Evolutionary conservation across 1,140 invertebrate species (phyloP).

Genomic region (Eulimnadia texana): DNA sequence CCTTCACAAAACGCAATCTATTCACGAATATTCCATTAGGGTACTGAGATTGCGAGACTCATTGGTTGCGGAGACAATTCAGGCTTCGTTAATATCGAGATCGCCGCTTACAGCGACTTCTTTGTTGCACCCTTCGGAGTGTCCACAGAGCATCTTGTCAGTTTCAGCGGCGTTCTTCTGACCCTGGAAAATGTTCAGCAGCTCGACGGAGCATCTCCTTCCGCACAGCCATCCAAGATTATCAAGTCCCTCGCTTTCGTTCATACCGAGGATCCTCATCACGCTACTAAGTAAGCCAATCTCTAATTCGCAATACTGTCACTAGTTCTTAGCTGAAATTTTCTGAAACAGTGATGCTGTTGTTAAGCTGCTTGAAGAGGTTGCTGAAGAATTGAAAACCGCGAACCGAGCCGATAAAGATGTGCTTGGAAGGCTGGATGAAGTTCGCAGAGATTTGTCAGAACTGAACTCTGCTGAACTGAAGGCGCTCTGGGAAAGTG

Average conservation of each 20-base stretch:
- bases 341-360: not conserved
- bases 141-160: not conserved
- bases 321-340: not conserved
- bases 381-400: not conserved
- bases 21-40: no score
- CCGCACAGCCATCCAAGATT: no score
- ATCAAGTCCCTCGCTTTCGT: not conserved
- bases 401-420: not conserved
- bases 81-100: not conserved
- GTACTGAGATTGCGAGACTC: not conserved
- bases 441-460: not conserved
- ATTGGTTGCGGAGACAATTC: not conserved
- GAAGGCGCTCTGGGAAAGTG: not conserved
- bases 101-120: not conserved
- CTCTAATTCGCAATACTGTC: not conserved
- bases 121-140: not conserved
- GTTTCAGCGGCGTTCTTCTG: not conserved
- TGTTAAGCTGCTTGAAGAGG: not conserved
- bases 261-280: not conserved
- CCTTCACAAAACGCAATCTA: not conserved
- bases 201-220: no score
- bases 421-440: not conserved
- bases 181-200: not conserved
- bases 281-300: not conserved
- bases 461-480: not conserved